Conservation (phyloP, 2,888 invertebrate genomes). For the Amitus sp. region DNA sequence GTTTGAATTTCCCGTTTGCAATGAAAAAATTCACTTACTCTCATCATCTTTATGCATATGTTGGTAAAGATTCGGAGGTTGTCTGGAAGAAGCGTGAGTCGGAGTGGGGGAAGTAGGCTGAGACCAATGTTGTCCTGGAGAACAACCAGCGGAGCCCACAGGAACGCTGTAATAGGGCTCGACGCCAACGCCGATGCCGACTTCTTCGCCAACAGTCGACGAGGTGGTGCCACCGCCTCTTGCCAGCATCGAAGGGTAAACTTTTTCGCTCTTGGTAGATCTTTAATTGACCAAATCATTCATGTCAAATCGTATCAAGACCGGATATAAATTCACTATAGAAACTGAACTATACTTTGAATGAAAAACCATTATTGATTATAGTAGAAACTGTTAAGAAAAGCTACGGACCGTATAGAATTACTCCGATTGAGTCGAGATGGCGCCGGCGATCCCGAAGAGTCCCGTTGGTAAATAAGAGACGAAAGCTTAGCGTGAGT, state of each 20-base stretch:
- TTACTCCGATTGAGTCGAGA: conserved; percentile 87
- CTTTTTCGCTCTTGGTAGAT: conserved; percentile 94
- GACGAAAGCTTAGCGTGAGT: conserved; percentile 73
- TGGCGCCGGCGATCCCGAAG: conserved; percentile 72
- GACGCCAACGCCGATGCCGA: conserved; percentile 75
- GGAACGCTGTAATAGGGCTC: conserved; percentile 89
- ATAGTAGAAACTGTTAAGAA: no score
- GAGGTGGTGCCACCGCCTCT: conserved; percentile 69
- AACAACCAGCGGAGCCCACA: conserved; percentile 68
- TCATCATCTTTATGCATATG: conserved; percentile 75
- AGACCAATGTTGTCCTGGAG: conserved; percentile 71
- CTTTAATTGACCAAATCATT: conserved; percentile 66
- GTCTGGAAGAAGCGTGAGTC: conserved; percentile 69
- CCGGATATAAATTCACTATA: no score
- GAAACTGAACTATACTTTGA: no score
- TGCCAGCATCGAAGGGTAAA: conserved; percentile 92
- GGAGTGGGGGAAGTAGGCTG: conserved; percentile 82
- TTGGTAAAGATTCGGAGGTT: conserved; percentile 68
- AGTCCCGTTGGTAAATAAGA: conserved; percentile 69
- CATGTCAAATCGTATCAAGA: no score
- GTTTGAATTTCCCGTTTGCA: no score
- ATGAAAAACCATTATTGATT: no score
- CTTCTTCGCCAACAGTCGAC: conserved; percentile 60
- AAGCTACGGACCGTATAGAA: conserved; percentile 82
- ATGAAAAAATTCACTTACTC: conserved; percentile 66